Base-by-base conservation (phyloP, 2,888 invertebrate genomes). In the Drosophila demipolita region DNA sequence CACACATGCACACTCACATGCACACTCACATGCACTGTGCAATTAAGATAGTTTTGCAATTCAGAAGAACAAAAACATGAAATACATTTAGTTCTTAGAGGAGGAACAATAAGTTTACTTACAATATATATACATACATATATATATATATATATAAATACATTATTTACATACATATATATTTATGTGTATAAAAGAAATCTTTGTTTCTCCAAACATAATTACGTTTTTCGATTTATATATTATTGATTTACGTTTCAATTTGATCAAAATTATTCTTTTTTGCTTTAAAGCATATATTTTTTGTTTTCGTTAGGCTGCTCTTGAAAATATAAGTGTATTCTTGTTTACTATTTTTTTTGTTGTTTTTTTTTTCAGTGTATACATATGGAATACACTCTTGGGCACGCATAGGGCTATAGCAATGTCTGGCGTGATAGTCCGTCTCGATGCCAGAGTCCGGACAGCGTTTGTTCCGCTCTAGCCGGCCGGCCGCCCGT, bases 361-460 rank as follows among this genome's bases (percentile, higher is more conserved):
- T n/a, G 0, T 8, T 38, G 7, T 8, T 55, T n/a, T n/a, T 36
- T 55, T 15, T 12, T 9, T 9, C 2, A 57, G 57, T 57, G 57
- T 32, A 57, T 32, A 42, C 57, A 57, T 42, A 11, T 20, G 40
- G 36, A 65, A 50, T 33, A 54, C 32, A 40, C 57, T 36, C 45
- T 36, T 45, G 60, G 78, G 66, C 80, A 85, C 80, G 81, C 81
- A 83, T 72, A 61, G 55, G 54, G 32, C 62, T 75, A 75, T 75
- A 73, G 68, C 71, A 79, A 68, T 71, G 82, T 73, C 48, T 66
- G 78, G 84, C 72, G 81, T 83, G 73, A 73, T 79, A 83, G 78
- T 80, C 80, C 65, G 68, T 69, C 62, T 60, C 55, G 23, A 58
- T 66, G 33, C 48, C 61, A 15, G 20, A 35, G 49, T 42, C 35